Evolutionary conservation across 2,888 invertebrate species (phyloP).

Genomic region (Tiliacea aurago): DNA sequence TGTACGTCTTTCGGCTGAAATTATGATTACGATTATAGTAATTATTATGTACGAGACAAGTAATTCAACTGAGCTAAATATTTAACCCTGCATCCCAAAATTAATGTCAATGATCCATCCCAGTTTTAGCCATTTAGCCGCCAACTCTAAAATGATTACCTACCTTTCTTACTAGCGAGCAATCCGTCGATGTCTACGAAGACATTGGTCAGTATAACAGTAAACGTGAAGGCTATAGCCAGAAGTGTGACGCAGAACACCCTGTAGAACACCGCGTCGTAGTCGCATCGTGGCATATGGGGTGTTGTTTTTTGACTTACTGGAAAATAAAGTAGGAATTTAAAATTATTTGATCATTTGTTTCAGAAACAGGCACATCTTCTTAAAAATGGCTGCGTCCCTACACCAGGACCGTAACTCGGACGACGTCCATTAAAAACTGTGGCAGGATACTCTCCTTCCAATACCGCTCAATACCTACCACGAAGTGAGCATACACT

Average conservation of each 20-base stretch:
- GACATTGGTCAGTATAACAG: slow-evolving; percentile 82
- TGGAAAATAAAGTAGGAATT: slow-evolving; percentile 9
- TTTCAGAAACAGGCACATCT: too few relatives aligned
- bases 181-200: slow-evolving; percentile 85
- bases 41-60: too few relatives aligned
- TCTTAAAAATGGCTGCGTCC: too few relatives aligned
- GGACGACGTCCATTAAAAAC: too few relatives aligned
- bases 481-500: too few relatives aligned
- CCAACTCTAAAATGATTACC: slow-evolving; percentile 12
- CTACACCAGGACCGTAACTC: too few relatives aligned
- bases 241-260: slow-evolving; percentile 82
- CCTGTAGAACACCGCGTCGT: slow-evolving; percentile 82
- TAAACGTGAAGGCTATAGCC: slow-evolving; percentile 79
- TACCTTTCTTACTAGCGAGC: slow-evolving; percentile 74
- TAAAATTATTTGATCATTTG: background rate
- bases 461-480: too few relatives aligned
- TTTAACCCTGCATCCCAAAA: background rate
- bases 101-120: background rate
- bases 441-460: too few relatives aligned
- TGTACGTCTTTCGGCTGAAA: too few relatives aligned
- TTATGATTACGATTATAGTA: too few relatives aligned
- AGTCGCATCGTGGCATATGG: slow-evolving; percentile 82
- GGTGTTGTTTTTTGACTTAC: slow-evolving; percentile 18
- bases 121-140: background rate
- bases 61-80: background rate